These are phyloP conservation scores for Nipponia nippon DNA, from an alignment of 2,113 vertebrate genomes.

Conservation along the genomic window DNA sequence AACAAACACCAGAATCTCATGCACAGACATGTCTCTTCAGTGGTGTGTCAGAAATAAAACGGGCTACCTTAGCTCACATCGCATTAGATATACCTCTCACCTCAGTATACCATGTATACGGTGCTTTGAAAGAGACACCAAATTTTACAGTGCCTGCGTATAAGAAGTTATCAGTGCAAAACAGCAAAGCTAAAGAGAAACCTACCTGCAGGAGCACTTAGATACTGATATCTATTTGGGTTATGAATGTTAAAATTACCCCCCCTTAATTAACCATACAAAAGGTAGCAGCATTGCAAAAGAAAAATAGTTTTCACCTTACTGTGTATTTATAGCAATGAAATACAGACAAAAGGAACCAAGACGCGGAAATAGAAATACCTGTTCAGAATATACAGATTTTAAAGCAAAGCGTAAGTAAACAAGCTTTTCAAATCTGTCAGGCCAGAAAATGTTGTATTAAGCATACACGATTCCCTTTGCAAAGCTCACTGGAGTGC, in stretches of 20 bases:
- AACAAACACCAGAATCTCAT: background rate
- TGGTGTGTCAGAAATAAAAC: background rate
- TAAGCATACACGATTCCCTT: background rate
- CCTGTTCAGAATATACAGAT: background rate
- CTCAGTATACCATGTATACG: background rate
- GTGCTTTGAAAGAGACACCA: background rate
- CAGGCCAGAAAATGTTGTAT: background rate
- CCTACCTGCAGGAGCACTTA: background rate
- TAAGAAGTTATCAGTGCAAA: background rate
- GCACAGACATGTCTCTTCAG: background rate
- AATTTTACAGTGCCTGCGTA: background rate
- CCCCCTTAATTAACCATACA: background rate
- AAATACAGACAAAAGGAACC: background rate
- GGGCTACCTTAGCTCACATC: background rate
- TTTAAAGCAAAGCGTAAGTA: background rate
- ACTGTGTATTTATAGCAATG: background rate
- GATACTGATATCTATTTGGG: background rate
- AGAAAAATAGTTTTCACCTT: background rate
- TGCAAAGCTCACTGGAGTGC: background rate
- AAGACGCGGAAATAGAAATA: background rate
- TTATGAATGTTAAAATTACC: background rate
- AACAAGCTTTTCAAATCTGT: background rate
- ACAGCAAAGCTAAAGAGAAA: background rate
- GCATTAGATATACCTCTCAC: background rate
- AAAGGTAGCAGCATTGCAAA: background rate